Evolutionary conservation across 1,140 invertebrate genomes (phyloP), one percentile per base, ranked within the genome.

Genomic region (Temnothorax curvispinosus): DNA sequence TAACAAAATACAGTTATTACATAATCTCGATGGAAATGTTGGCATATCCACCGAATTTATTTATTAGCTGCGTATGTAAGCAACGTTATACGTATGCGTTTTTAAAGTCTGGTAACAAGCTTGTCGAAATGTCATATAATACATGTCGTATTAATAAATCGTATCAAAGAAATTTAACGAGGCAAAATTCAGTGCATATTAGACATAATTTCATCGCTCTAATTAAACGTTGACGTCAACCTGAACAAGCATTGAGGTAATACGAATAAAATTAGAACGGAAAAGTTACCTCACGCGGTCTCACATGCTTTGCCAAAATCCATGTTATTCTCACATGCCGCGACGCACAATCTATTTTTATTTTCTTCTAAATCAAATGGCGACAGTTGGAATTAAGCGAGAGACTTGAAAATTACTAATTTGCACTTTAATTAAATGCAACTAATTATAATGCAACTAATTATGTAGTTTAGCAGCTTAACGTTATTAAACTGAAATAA

Each of bases 221-320:
- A 69, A 81, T 81, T 81, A 81, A 81, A 11, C 35, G 15, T 69
- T 81, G 64, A 69, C 76, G 76, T 81, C 77, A 81, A 69, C 50
- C 21, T 44, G 47, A 0, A 15, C 50, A 41, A 81, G 65, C 64
- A 69, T 56, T 41, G 81, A 85, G 41, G 32, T 71, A 85, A 85
- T 84, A 52, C 27, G 32, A 75, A 56, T 85, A 21, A 47, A 71
- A 84, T 84, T 75, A 62, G 80, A 62, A 84, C 41, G 38, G n/a
- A 47, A 60, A 38, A 72, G 52, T 74, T 72, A 60, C 32, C 50
- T 64, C 58, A 50, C 2, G 56, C 21, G 15, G 47, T 15, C 58
- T 60, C 58, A 15, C 62, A 15, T 6, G 32, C 60, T 35, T 78
- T 78, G 76, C 60, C 76, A 80, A 80, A 67, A 15, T 80, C 32